phyloP scores from a whole-genome alignment of 2,797 vertebrate species.

The Oreonectes daqikongensis region DNA sequence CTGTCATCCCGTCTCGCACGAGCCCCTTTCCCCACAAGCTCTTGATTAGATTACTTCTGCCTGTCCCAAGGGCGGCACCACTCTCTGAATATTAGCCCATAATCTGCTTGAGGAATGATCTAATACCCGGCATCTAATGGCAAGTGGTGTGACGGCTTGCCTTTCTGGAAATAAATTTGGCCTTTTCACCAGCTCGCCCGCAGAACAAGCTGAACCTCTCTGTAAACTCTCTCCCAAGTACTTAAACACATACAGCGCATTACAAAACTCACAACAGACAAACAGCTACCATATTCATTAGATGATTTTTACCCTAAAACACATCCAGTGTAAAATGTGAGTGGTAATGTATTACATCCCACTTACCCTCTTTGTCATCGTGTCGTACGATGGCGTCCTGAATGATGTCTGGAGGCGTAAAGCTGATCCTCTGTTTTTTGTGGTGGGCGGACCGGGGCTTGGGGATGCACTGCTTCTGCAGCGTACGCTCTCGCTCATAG shows the following conservation, averaged over 20 bases:
- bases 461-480: conserved; percentile 80
- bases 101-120: conserved; percentile 60
- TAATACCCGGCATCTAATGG: conserved; percentile 53
- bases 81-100: conserved; percentile 54
- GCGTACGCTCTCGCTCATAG: conserved; percentile 87
- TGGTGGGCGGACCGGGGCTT: conserved; percentile 60
- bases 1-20: conserved; percentile 24
- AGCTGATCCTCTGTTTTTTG: conserved; percentile 80
- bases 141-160: conserved; percentile 29
- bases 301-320: not conserved
- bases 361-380: conserved; percentile 91
- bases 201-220: conserved; percentile 1
- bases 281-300: too few relatives aligned
- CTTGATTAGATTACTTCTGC: conserved; percentile 52
- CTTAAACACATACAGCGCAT: not conserved
- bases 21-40: conserved; percentile 17
- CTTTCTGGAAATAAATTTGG: conserved; percentile 58
- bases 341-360: not conserved
- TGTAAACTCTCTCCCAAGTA: not conserved
- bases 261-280: not conserved
- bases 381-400: conserved; percentile 87
- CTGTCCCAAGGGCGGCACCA: conserved; percentile 40
- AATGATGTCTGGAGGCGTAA: conserved; percentile 76
- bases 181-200: conserved; percentile 37
- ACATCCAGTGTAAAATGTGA: not conserved